Base-by-base conservation (phyloP, 2,797 vertebrate genomes). In the Momotus momota region DNA sequence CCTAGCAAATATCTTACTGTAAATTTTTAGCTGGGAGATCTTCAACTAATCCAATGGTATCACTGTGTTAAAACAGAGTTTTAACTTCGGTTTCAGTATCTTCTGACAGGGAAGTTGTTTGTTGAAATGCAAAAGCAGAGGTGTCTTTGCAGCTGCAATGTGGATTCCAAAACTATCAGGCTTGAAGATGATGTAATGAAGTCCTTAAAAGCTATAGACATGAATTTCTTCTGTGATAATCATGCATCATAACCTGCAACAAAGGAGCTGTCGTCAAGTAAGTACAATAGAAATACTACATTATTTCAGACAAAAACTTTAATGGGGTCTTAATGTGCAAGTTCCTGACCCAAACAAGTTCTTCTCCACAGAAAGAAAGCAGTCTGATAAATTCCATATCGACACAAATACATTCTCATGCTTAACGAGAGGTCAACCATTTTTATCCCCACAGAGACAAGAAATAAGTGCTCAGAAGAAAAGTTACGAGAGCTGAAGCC, bases 171-270 rank as follows among this genome's bases (percentile, higher is more conserved):
- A 99, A 99, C 99, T 99, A 99, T 98, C 99, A 99, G 99, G 99
- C 99, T 99, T 99, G 98, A 99, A 99, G 98, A 98, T 98, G 99
- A 99, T 99, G 99, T 99, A 99, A 99, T 98, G 98, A 98, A 99
- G 99, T 99, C 99, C 98, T 98, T 99, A 98, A 98, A 98, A 99
- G 99, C 99, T 99, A 99, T 99, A 99, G 99, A 99, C 98, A 98
- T 94, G 98, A 98, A 98, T 98, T 98, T 99, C 99, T 99, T 99
- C 99, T 99, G 98, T 99, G 98, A 98, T 99, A 98, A 98, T 99
- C 98, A 96, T 99, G 98, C 99, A 99, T 99, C 98, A 98, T 99
- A 99, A 99, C 98, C 99, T 99, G 96, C 67, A 98, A 96, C 48
- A 96, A 91, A 86, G 78, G 57, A 87, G 58, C 88, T 86, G 58